Evolutionary conservation across 2,113 vertebrate genomes (phyloP).

Genomic region (Eptatretus burgeri): DNA sequence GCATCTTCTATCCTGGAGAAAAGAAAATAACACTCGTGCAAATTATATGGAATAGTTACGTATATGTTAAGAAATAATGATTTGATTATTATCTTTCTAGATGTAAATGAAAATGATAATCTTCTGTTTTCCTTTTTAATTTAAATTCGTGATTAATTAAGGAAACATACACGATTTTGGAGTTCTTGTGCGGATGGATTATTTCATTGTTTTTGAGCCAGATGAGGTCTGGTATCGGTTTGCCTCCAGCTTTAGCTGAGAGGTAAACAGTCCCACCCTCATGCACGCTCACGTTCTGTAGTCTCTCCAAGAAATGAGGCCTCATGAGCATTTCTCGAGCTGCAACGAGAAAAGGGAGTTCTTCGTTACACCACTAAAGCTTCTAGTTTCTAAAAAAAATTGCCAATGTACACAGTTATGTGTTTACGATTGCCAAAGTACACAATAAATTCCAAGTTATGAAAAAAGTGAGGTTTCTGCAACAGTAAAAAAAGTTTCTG

Average conservation of each 20-base stretch:
- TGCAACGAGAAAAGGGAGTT: slow-evolving; percentile 12
- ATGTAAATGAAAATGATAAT: no score
- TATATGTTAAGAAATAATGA: no score
- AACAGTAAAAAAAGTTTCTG: no score
- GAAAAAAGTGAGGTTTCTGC: no score
- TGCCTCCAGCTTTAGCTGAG: slow-evolving; percentile 69
- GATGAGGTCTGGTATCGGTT: slow-evolving; percentile 80
- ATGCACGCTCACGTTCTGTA: slow-evolving; percentile 60
- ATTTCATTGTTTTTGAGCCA: slow-evolving; percentile 98
- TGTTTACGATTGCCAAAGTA: not conserved
- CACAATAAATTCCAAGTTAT: not conserved
- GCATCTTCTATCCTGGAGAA: slow-evolving; percentile 54
- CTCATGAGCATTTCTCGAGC: slow-evolving; percentile 57
- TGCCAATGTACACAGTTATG: not conserved
- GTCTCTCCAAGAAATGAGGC: slow-evolving; percentile 58
- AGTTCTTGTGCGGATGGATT: slow-evolving; percentile 50
- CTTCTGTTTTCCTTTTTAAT: no score
- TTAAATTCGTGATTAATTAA: no score
- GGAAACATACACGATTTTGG: no score
- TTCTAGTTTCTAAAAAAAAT: slow-evolving; percentile 7
- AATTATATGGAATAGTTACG: no score
- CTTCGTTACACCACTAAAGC: no score
- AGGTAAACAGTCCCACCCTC: slow-evolving; percentile 57
- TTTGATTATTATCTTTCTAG: no score
- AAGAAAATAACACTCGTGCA: not conserved